phyloP scores from a whole-genome alignment of 2,888 invertebrate genomes.

The Mamestra brassicae region DNA sequence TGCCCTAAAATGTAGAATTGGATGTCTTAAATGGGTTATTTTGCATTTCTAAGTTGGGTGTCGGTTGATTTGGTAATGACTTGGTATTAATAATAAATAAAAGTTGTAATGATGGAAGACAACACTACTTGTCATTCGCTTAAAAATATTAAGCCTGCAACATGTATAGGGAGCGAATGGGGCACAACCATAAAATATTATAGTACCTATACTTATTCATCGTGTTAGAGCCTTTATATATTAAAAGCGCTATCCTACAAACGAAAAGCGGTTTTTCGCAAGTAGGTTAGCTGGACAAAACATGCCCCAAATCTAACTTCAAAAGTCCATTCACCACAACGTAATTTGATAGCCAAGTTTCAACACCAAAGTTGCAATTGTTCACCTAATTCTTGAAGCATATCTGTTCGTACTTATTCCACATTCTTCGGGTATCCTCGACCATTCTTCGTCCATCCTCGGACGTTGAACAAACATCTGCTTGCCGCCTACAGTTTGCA shows the following conservation, averaged over 20 bases:
- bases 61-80: constrained; percentile 2
- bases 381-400: constrained; percentile 30
- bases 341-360: constrained; percentile 43
- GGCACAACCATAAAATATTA: too few species aligned
- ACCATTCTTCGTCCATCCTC: constrained; percentile 62
- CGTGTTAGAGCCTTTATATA: too few species aligned
- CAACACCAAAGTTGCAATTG: background rate
- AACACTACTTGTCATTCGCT: too few species aligned
- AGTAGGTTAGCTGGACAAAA: background rate
- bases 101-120: too few species aligned
- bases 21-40: constrained; percentile 55
- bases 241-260: too few species aligned
- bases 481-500: constrained; percentile 62
- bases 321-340: constrained; percentile 14
- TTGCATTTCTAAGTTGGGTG: constrained; percentile 7
- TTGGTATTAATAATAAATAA: background rate
- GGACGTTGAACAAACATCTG: constrained; percentile 84
- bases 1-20: constrained; percentile 65
- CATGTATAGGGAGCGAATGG: too few species aligned
- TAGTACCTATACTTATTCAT: too few species aligned
- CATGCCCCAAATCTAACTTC: constrained; percentile 1
- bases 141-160: too few species aligned
- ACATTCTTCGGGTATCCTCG: constrained; percentile 68
- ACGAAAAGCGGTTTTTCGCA: background rate
- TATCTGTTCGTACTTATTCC: constrained; percentile 74